Percentiles rank a stretch among this genome's conserved stretches.
Conservation (phyloP, 2,888 invertebrate genomes). For the Pecten maximus region DNA sequence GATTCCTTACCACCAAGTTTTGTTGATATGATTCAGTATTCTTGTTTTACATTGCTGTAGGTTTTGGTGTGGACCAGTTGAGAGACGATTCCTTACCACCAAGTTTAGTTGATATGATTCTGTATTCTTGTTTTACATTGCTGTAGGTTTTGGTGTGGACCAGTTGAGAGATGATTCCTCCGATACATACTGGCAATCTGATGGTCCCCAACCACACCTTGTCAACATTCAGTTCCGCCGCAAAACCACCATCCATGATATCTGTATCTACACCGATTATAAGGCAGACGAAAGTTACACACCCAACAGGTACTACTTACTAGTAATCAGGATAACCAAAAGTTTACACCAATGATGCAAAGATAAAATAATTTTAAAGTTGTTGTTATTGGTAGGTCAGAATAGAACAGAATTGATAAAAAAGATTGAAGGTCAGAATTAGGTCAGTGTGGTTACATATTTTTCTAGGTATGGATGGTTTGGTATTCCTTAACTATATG, state of each 20-base stretch:
- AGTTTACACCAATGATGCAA: too few relatives aligned
- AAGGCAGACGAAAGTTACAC: slow-evolving; percentile 99
- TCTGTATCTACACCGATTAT: slow-evolving; percentile 98
- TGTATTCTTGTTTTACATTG: slow-evolving; percentile 5
- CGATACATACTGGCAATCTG: slow-evolving; percentile 99
- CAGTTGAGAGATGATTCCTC: slow-evolving; percentile 96
- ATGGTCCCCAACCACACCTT: slow-evolving; percentile 98
- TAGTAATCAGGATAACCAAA: too few relatives aligned
- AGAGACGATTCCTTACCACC: slow-evolving; percentile 96
- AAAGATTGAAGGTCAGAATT: too few relatives aligned
- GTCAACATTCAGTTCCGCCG: slow-evolving; percentile 98
- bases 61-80: slow-evolving; percentile 98
- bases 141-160: slow-evolving; percentile 96
- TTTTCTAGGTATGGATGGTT: too few relatives aligned
- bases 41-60: slow-evolving; percentile 83
- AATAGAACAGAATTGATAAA: too few relatives aligned
- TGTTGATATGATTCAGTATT: too few relatives aligned
- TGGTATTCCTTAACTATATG: too few relatives aligned
- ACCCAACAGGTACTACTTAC: slow-evolving; percentile 88
- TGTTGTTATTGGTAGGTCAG: too few relatives aligned
- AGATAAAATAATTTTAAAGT: too few relatives aligned
- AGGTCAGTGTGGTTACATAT: too few relatives aligned
- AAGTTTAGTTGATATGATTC: too few relatives aligned
- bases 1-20: too few relatives aligned
- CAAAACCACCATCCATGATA: slow-evolving; percentile 96